A percentile compares a stretch with the other conserved stretches of the same genome.
phyloP scores from a whole-genome alignment of 2,113 vertebrate genomes.

The Neodon shergylaensis region DNA sequence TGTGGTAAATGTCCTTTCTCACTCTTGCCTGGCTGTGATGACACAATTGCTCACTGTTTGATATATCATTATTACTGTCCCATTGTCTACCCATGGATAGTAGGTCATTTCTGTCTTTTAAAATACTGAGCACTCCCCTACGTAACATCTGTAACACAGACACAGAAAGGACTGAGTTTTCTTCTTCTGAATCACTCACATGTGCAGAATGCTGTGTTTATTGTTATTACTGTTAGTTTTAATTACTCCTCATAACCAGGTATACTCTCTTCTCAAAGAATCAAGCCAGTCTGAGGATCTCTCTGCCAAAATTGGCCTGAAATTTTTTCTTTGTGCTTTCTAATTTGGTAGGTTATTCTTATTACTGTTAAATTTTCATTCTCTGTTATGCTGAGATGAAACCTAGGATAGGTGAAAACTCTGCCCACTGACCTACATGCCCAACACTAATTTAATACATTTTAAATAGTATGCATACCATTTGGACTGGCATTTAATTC shows the following conservation, averaged over 20 bases:
- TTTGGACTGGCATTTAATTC: slow-evolving; percentile 13
- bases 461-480: not conserved
- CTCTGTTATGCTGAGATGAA: not conserved
- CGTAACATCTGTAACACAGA: not conserved
- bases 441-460: not conserved
- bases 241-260: not conserved
- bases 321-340: not conserved
- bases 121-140: not conserved
- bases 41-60: not conserved
- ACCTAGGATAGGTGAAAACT: not conserved
- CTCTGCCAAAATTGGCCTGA: not conserved
- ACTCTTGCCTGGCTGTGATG: not conserved
- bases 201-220: not conserved
- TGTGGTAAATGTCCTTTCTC: slow-evolving; percentile 48
- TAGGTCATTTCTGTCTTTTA: slow-evolving; percentile 5
- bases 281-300: not conserved
- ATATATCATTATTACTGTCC: slow-evolving; percentile 45
- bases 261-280: not conserved
- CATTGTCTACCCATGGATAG: not conserved
- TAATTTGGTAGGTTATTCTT: not conserved
- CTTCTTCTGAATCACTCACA: not conserved
- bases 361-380: not conserved
- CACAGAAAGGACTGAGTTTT: not conserved
- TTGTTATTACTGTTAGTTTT: not conserved
- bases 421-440: not conserved